These are phyloP conservation scores for Keiferia lycopersicella DNA, from an alignment of 2,888 invertebrate genomes.

Conservation along the genomic window DNA sequence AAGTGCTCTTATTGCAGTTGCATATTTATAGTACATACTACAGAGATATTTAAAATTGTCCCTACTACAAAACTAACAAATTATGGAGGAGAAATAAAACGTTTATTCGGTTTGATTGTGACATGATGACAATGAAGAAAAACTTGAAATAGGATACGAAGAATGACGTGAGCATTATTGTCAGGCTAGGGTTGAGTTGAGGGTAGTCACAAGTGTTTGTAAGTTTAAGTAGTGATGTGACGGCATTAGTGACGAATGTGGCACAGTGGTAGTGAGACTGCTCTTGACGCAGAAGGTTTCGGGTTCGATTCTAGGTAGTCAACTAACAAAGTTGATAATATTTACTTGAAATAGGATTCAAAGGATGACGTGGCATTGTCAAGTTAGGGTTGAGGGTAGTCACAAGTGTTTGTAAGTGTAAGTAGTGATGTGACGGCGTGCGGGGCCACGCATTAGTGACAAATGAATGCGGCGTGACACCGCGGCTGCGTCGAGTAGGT, in stretches of 20 bases:
- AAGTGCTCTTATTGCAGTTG: not conserved
- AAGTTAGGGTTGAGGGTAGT: conserved; percentile 30
- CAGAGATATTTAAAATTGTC: too few species aligned
- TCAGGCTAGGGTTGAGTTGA: conserved; percentile 24
- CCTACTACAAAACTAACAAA: too few species aligned
- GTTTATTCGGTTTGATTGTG: too few species aligned
- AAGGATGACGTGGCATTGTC: conserved; percentile 9
- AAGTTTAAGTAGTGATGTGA: conserved; percentile 36
- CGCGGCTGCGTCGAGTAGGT: conserved; percentile 30
- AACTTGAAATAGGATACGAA: not conserved
- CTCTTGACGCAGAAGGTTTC: too few species aligned
- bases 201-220: conserved; percentile 34
- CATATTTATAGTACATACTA: too few species aligned
- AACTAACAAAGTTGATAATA: too few species aligned
- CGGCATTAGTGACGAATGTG: conserved; percentile 53
- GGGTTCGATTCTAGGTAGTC: too few species aligned
- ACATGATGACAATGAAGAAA: too few species aligned
- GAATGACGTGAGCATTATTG: conserved; percentile 16
- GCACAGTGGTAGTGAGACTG: too few species aligned
- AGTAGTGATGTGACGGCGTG: conserved; percentile 38
- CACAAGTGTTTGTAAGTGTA: conserved; percentile 31
- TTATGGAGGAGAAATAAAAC: too few species aligned
- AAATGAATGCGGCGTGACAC: conserved; percentile 60
- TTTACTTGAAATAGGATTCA: not conserved
- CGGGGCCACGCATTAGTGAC: conserved; percentile 50